phyloP scores from a whole-genome alignment of 2,797 vertebrate species.

The Emydoidea blandingii region DNA sequence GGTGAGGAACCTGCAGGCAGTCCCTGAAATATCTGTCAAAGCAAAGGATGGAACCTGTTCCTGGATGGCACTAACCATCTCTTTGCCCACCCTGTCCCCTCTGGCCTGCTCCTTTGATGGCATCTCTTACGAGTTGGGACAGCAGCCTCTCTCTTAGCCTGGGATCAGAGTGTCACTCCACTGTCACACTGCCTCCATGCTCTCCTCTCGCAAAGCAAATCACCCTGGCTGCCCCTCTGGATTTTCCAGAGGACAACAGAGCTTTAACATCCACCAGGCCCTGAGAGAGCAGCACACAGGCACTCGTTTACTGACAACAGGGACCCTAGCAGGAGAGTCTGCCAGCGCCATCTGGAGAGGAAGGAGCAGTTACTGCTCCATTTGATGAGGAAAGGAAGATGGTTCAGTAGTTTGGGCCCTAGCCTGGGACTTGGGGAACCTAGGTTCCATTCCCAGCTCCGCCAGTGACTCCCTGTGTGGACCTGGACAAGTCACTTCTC shows the following conservation, averaged over 20 bases:
- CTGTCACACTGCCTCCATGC: not conserved
- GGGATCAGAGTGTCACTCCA: not conserved
- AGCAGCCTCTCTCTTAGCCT: not conserved
- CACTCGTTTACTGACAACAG: constrained; percentile 21
- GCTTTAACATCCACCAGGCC: not conserved
- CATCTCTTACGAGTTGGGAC: not conserved
- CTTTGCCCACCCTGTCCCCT: not conserved
- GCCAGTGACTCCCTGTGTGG: not conserved
- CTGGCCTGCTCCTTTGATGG: not conserved
- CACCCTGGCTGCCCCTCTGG: not conserved
- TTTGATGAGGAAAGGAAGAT: constrained; percentile 3
- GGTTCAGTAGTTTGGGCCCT: not conserved
- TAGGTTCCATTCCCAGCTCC: not conserved
- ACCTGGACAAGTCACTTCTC: not conserved
- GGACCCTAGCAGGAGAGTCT: constrained; percentile 3
- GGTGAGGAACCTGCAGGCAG: not conserved
- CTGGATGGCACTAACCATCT: not conserved
- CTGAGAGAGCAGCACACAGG: constrained; percentile 25
- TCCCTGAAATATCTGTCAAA: not conserved
- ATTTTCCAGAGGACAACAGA: constrained; percentile 35
- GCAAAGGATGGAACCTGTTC: not conserved
- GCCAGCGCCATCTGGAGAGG: not conserved
- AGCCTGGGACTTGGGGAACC: not conserved
- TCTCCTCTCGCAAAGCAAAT: not conserved
- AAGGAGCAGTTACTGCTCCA: not conserved